Percentiles rank a stretch among this genome's conserved stretches.
phyloP scores from a whole-genome alignment of 2,113 vertebrate genomes.

The Octodon degus region DNA sequence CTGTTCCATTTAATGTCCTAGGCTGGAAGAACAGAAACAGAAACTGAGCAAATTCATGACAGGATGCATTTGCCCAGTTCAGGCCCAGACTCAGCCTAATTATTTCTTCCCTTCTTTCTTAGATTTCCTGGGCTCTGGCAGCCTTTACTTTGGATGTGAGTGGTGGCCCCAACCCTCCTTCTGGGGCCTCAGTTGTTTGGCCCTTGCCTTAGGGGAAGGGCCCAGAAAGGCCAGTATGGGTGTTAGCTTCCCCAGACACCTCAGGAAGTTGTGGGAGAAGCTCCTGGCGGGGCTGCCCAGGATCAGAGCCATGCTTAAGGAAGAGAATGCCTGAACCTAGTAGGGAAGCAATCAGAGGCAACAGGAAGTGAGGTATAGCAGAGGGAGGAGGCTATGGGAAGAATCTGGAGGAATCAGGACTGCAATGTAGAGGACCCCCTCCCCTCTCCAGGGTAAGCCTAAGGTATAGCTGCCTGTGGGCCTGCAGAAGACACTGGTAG shows the following conservation, averaged over 20 bases:
- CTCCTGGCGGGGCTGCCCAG: background rate
- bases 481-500: background rate
- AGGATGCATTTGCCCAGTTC: background rate
- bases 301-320: background rate
- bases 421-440: background rate
- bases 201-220: background rate
- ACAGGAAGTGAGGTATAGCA: background rate
- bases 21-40: background rate
- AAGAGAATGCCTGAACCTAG: background rate
- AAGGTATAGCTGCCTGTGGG: background rate
- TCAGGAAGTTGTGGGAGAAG: background rate
- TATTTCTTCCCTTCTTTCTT: background rate
- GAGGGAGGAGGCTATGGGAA: background rate
- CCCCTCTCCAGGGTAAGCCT: background rate
- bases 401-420: background rate
- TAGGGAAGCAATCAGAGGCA: background rate
- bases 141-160: background rate
- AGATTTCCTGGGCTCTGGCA: background rate
- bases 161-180: too few species aligned
- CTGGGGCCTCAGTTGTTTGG: background rate
- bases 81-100: background rate
- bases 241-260: background rate
- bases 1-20: background rate
- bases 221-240: background rate
- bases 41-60: background rate